Evolutionary conservation across 2,113 vertebrate species (phyloP), one percentile per base, ranked within the genome.

Genomic region (Campylomormyrus tamandua): DNA sequence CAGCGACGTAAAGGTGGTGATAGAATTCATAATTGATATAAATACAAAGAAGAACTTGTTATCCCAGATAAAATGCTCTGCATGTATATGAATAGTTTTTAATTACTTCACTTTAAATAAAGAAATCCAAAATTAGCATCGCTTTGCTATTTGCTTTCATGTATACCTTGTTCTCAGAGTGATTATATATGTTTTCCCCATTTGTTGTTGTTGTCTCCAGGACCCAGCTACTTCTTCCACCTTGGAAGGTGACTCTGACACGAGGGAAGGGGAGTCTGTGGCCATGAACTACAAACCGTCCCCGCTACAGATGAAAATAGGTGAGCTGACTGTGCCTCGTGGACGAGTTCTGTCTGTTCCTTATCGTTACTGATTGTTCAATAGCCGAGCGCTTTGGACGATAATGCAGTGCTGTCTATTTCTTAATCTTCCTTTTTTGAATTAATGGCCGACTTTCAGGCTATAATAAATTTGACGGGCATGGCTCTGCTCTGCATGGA

Each of bases 271-370:
- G 46, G 98, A 99, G 94, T 97, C 97, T 84, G 98, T 99, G 95
- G 96, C 97, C 87, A 97, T 99, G 94, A 99, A 98, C 97, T 99
- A 99, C 95, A 99, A 99, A 95, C 98, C 97, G 17, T 98, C 98
- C 90, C 98, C 98, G 19, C 95, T 99, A 92, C 98, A 99, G 93
- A 98, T 97, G 96, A 99, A 99, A 96, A 96, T 99, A 94, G 98
- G 98, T 98, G 94, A 96, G 96, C 95, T 13, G 0, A 2, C 74
- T 19, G 70, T 42, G 50, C 2, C 31, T 2, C 6, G 50, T 58
- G 15, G 52, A 39, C 8, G 6, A 10, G 5, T 86, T 86, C n/a
- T 31, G 19, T 19, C 48, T 87, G 50, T 56, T 56, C 49, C 85
- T 49, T 35, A 19, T 86, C 42, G 0, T 39, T 21, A 56, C 3